Percentiles rank a stretch among this genome's conserved stretches.
These are phyloP conservation scores for Teleogryllus occipitalis DNA, from an alignment of 1,140 invertebrate genomes.

Conservation along the genomic window DNA sequence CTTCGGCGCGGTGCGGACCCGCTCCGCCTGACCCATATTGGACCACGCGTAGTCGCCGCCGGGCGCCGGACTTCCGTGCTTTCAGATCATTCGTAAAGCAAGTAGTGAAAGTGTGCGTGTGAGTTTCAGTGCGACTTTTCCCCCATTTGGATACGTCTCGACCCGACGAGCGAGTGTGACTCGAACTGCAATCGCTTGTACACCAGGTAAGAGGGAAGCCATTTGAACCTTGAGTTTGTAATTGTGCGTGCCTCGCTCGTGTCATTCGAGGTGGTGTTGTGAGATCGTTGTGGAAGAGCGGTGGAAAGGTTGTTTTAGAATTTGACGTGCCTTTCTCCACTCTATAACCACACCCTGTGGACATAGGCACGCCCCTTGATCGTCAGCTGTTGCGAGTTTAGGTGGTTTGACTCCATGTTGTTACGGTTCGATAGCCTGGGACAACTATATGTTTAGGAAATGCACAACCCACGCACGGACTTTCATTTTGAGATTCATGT, in stretches of 20 bases:
- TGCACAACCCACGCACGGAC: background rate
- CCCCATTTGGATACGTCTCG: background rate
- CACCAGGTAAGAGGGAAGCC: background rate
- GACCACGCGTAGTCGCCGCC: background rate
- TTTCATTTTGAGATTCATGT: no score
- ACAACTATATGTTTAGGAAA: background rate
- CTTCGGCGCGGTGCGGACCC: background rate
- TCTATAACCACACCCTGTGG: background rate
- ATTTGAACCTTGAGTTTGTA: no score
- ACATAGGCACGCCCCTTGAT: background rate
- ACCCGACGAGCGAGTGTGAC: background rate
- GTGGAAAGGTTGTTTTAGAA: no score
- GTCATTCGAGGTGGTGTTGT: no score
- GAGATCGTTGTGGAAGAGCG: no score
- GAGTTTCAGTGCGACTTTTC: background rate
- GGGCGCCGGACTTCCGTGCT: background rate
- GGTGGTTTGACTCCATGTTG: conserved; percentile 3
- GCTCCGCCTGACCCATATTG: background rate
- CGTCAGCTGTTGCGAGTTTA: background rate
- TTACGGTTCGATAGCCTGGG: background rate
- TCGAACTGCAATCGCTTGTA: background rate
- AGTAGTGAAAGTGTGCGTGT: background rate
- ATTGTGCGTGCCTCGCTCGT: no score
- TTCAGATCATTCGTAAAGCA: background rate
- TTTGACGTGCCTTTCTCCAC: no score